Evolutionary conservation across 2,797 vertebrate genomes (phyloP).

Genomic region (Cephalopachus bancanus): DNA sequence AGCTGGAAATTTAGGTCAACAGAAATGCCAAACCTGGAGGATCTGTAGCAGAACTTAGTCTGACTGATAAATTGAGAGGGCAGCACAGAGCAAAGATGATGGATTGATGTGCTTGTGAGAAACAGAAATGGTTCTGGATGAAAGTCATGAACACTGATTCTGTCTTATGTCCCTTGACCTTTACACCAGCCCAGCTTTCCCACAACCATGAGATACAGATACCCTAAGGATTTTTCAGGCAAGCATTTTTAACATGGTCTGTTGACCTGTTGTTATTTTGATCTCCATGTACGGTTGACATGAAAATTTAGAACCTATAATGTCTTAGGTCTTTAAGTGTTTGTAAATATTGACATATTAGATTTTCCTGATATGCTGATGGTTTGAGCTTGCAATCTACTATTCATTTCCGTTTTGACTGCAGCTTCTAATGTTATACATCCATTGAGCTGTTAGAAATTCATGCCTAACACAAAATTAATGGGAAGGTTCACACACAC

Average conservation of each 20-base stretch:
- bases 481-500: not conserved
- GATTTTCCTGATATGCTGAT: not conserved
- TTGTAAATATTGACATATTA: not conserved
- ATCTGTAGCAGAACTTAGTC: not conserved
- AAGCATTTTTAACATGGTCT: not conserved
- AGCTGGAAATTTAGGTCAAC: conserved; percentile 68
- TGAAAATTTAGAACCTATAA: not conserved
- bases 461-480: not conserved
- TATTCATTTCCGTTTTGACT: not conserved
- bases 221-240: not conserved
- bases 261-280: not conserved
- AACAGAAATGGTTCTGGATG: not conserved
- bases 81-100: conserved; percentile 18
- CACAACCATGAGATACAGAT: not conserved
- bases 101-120: not conserved
- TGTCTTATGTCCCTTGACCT: not conserved
- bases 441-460: not conserved
- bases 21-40: conserved; percentile 58
- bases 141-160: not conserved
- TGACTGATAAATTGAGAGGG: conserved; percentile 26
- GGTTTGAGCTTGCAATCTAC: not conserved
- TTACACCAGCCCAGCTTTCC: not conserved
- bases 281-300: not conserved
- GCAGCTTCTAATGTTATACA: not conserved
- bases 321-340: not conserved